A percentile compares a stretch with the other conserved stretches of the same genome.
phyloP scores from a whole-genome alignment of 2,888 invertebrate genomes.

The Drepana falcataria region DNA sequence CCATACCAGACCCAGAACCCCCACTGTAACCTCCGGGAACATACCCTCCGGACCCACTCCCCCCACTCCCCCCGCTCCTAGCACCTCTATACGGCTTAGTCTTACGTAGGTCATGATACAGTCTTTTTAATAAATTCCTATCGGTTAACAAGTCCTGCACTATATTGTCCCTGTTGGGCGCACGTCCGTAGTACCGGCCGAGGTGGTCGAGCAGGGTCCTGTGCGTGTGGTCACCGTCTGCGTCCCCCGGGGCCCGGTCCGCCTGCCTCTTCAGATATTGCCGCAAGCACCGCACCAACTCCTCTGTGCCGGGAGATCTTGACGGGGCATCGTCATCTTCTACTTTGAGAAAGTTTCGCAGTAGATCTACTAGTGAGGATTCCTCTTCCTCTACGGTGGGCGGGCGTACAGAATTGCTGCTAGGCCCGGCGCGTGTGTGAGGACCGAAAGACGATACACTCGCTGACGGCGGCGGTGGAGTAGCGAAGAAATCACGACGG shows the following conservation, averaged over 20 bases:
- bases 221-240: slow-evolving; percentile 50
- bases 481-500: slow-evolving; percentile 82
- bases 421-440: slow-evolving; percentile 45
- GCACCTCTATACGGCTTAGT: slow-evolving; percentile 76
- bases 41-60: slow-evolving; percentile 64
- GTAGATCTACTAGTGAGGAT: slow-evolving; percentile 79
- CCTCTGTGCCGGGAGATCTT: slow-evolving; percentile 76
- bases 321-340: slow-evolving; percentile 73
- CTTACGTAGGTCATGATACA: slow-evolving; percentile 85
- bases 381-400: slow-evolving; percentile 65
- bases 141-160: slow-evolving; percentile 86
- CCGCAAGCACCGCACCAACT: slow-evolving; percentile 81
- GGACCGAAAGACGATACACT: slow-evolving; percentile 36
- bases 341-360: slow-evolving; percentile 82
- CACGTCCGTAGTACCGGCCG: slow-evolving; percentile 82
- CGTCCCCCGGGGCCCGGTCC: slow-evolving; percentile 48
- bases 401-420: slow-evolving; percentile 45
- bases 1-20: slow-evolving; percentile 54
- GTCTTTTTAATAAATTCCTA: slow-evolving; percentile 84
- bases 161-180: slow-evolving; percentile 82
- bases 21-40: slow-evolving; percentile 45
- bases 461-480: slow-evolving; percentile 50
- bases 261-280: slow-evolving; percentile 72
- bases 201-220: slow-evolving; percentile 82
- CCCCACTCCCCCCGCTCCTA: slow-evolving; percentile 53